phyloP scores from a whole-genome alignment of 2,888 invertebrate species.

The Ichneumoninae sp. region DNA sequence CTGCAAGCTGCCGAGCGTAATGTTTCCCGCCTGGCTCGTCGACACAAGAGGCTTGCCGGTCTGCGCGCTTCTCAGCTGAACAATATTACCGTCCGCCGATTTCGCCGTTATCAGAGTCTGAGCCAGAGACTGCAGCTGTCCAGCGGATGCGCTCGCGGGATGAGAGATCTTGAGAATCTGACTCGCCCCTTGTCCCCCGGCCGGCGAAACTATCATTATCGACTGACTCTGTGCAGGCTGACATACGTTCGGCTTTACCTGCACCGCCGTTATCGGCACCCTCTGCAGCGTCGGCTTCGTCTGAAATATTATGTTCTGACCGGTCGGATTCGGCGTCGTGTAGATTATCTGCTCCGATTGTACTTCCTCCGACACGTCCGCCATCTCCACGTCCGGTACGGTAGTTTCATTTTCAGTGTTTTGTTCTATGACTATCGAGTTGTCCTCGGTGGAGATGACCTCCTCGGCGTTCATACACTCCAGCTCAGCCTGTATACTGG shows the following conservation, averaged over 20 bases:
- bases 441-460: slow-evolving; percentile 81
- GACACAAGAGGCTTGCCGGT: slow-evolving; percentile 78
- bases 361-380: slow-evolving; percentile 77
- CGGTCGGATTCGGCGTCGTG: slow-evolving; percentile 78
- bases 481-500: slow-evolving; percentile 84
- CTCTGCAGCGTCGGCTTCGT: slow-evolving; percentile 82
- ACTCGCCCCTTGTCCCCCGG: slow-evolving; percentile 81
- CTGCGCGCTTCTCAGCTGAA: slow-evolving; percentile 81
- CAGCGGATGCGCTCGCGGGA: slow-evolving; percentile 81
- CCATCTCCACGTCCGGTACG: slow-evolving; percentile 80
- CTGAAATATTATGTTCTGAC: slow-evolving; percentile 81
- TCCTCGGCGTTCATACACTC: slow-evolving; percentile 83
- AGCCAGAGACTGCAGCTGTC: slow-evolving; percentile 82
- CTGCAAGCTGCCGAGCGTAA: slow-evolving; percentile 79
- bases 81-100: slow-evolving; percentile 82
- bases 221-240: slow-evolving; percentile 82
- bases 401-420: slow-evolving; percentile 74
- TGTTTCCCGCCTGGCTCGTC: slow-evolving; percentile 79
- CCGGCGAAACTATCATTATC: slow-evolving; percentile 83
- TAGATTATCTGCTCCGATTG: slow-evolving; percentile 80
- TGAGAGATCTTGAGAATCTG: slow-evolving; percentile 84
- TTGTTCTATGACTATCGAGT: slow-evolving; percentile 71
- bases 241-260: slow-evolving; percentile 79
- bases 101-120: slow-evolving; percentile 83
- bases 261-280: slow-evolving; percentile 79